Conservation (phyloP, 1,140 invertebrate genomes). For the Drosophila subobscura region DNA sequence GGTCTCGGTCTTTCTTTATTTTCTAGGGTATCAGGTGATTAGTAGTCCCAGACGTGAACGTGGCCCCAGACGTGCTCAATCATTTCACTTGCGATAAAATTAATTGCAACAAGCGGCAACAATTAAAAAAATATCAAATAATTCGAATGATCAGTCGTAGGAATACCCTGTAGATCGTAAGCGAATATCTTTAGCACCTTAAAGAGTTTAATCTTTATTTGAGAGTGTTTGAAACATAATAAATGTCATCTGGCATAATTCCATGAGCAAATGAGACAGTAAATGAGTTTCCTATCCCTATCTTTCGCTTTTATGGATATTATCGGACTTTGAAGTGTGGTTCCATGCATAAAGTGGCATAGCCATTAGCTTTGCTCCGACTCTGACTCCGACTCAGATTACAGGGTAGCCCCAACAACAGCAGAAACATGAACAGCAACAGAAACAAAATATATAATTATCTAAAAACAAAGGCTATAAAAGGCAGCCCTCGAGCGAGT, state of each 20-base stretch:
- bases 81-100: slow-evolving; percentile 69
- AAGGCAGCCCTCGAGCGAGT: slow-evolving; percentile 43
- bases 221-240: too few relatives aligned
- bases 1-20: not conserved
- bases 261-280: too few relatives aligned
- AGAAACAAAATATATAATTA: slow-evolving; percentile 30
- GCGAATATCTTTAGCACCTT: not conserved
- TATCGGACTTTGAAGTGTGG: too few relatives aligned
- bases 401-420: slow-evolving; percentile 21
- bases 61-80: slow-evolving; percentile 65
- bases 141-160: slow-evolving; percentile 1
- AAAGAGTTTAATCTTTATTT: not conserved
- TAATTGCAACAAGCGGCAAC: slow-evolving; percentile 40
- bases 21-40: slow-evolving; percentile 54
- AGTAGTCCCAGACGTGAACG: slow-evolving; percentile 41
- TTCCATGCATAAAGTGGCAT: too few relatives aligned
- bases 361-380: slow-evolving; percentile 9
- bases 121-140: slow-evolving; percentile 27
- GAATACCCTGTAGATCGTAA: slow-evolving; percentile 1
- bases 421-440: slow-evolving; percentile 21
- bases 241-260: too few relatives aligned
- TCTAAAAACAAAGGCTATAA: slow-evolving; percentile 49
- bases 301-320: too few relatives aligned
- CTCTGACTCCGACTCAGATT: not conserved
- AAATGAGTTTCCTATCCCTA: too few relatives aligned